phyloP scores from a whole-genome alignment of 2,797 vertebrate species.

The Anisognathus igniventris region DNA sequence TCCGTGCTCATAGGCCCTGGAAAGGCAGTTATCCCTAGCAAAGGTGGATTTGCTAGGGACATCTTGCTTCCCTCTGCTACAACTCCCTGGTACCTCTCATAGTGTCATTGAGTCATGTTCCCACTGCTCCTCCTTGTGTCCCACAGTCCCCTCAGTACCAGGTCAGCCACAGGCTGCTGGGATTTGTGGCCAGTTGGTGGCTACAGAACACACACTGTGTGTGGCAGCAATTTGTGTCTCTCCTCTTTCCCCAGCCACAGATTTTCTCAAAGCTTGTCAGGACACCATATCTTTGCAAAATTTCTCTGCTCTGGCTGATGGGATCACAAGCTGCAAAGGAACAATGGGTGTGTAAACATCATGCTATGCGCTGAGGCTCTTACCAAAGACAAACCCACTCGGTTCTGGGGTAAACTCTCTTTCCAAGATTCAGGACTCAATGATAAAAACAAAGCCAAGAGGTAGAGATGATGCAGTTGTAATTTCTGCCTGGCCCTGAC shows the following conservation, averaged over 20 bases:
- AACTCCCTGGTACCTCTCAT: fast-evolving
- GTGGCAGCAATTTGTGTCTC: neutral
- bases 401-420: neutral
- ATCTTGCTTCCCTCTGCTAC: fast-evolving
- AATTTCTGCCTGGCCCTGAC: neutral
- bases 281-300: neutral
- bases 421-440: neutral
- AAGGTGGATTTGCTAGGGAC: fast-evolving
- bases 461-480: neutral
- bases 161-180: neutral
- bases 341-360: neutral
- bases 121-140: neutral
- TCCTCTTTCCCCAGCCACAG: neutral
- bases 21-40: neutral
- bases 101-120: fast-evolving
- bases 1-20: neutral
- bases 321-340: neutral
- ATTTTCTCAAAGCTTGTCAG: neutral
- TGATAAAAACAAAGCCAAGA: neutral
- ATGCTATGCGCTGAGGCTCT: neutral
- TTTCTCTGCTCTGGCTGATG: neutral
- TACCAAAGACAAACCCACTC: neutral
- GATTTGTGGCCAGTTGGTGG: neutral
- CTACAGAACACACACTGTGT: fast-evolving
- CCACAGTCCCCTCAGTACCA: neutral